A percentile compares a stretch with the other conserved stretches of the same genome.
phyloP scores from a whole-genome alignment of 2,113 vertebrate species.

The Rana temporaria region DNA sequence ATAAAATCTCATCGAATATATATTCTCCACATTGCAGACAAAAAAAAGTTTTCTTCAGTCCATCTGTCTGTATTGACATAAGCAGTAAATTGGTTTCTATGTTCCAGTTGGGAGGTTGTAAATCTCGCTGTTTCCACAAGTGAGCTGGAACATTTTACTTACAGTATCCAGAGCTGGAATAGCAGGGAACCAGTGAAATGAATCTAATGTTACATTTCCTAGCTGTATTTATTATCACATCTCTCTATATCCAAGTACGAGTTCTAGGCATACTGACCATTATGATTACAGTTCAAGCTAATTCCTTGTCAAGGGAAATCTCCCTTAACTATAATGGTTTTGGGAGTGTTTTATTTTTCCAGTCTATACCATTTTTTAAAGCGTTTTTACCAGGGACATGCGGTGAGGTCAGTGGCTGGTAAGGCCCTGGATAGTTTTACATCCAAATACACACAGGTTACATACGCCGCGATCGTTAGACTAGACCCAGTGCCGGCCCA shows the following conservation, averaged over 20 bases:
- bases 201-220: conserved; percentile 22
- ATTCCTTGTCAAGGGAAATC: too few species aligned
- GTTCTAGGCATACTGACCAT: neutral
- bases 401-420: too few species aligned
- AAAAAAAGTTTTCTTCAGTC: neutral
- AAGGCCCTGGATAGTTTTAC: too few species aligned
- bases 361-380: too few species aligned
- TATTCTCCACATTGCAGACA: neutral
- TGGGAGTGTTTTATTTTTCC: too few species aligned
- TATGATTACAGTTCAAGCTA: too few species aligned
- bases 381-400: too few species aligned
- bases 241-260: neutral
- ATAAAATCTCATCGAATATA: conserved; percentile 10
- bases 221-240: conserved; percentile 6
- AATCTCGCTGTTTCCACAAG: conserved; percentile 30
- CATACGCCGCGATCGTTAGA: too few species aligned
- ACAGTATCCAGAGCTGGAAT: neutral
- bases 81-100: conserved; percentile 44
- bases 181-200: neutral
- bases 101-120: conserved; percentile 38
- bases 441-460: too few species aligned
- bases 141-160: conserved; percentile 23
- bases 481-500: too few species aligned
- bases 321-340: too few species aligned
- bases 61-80: conserved; percentile 35